These are phyloP conservation scores for Rachycentron canadum DNA, from an alignment of 2,797 vertebrate species.

Conservation along the genomic window DNA sequence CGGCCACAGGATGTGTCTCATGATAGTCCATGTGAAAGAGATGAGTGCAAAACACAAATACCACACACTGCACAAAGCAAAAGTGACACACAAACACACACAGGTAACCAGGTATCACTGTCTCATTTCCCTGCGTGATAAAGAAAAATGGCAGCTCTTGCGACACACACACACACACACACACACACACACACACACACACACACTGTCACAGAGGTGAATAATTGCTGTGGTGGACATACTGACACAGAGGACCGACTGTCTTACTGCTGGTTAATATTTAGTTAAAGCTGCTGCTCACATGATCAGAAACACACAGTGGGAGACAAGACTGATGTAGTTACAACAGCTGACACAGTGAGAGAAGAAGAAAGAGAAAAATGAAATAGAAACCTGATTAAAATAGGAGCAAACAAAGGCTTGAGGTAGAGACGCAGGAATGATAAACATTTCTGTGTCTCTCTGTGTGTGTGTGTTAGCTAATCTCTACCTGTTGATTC, in stretches of 20 bases:
- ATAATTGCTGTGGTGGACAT: conserved; percentile 40
- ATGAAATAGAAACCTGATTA: neutral
- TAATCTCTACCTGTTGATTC: conserved; percentile 39
- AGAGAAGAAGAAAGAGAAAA: neutral
- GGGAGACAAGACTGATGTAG: conserved; percentile 31
- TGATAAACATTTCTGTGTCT: neutral
- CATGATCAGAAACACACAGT: conserved; percentile 50
- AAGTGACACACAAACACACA: conserved; percentile 48
- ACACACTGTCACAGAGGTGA: conserved; percentile 32
- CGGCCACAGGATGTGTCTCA: conserved; percentile 62
- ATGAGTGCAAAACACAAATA: conserved; percentile 56
- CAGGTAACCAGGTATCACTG: conserved; percentile 34
- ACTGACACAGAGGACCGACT: conserved; percentile 58
- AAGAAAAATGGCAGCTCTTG: conserved; percentile 33
- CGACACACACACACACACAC: conserved; percentile 36
- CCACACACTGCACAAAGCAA: conserved; percentile 49
- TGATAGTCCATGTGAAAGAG: conserved; percentile 56
- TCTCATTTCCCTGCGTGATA: conserved; percentile 9
- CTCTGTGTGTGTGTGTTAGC: conserved; percentile 1
- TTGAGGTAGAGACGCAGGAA: neutral
- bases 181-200: conserved; percentile 16
- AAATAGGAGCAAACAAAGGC: neutral
- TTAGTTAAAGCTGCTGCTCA: conserved; percentile 52
- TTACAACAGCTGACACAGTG: conserved; percentile 19
- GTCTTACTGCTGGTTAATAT: conserved; percentile 67